Evolutionary conservation across 2,797 vertebrate genomes (phyloP), one percentile per base, ranked within the genome.

Genomic region (Triplophysa bombifrons): DNA sequence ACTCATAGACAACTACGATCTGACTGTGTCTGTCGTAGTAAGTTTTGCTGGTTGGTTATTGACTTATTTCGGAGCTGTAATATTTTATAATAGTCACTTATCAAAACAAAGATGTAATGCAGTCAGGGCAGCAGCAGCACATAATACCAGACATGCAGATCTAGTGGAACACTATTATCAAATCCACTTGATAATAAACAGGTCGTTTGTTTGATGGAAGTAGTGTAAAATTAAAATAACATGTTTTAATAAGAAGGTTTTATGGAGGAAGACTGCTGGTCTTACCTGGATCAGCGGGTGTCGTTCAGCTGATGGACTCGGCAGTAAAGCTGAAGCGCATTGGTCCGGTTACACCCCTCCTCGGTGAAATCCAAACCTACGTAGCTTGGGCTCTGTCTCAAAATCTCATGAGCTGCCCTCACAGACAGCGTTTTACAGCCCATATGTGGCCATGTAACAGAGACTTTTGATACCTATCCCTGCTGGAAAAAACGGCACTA

Each of bases 251-350:
- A 14, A 50, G 17, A n/a, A 61, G 4, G 22, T 63, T 50, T 76
- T 63, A 73, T 72, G 55, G 22, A 44, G 19, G 8, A 30, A 68
- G 34, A 22, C 12, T 58, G 41, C 16, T 13, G 61, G 55, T 51
- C 83, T 76, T 86, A 85, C 83, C 85, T 80, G 76, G 58, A 19
- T 66, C 74, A 55, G 81, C 70, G 81, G 56, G 67, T 66, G 50
- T 48, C 44, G 53, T 72, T 80, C 50, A 48, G 53, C 34, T 72
- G 58, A 79, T 48, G 22, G 77, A 80, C 77, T 73, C 34, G 66
- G 74, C 71, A 55, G 72, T 72, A 80, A 72, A 56, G 74, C 67
- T 53, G 67, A 78, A 53, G 30, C 69, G 17, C 72, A 84, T 84
- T 80, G 83, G 83, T 41, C 25, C 64, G 44, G 19, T 17, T 65